Evolutionary conservation across 2,888 invertebrate genomes (phyloP).

Genomic region (Ectobius pallidus): DNA sequence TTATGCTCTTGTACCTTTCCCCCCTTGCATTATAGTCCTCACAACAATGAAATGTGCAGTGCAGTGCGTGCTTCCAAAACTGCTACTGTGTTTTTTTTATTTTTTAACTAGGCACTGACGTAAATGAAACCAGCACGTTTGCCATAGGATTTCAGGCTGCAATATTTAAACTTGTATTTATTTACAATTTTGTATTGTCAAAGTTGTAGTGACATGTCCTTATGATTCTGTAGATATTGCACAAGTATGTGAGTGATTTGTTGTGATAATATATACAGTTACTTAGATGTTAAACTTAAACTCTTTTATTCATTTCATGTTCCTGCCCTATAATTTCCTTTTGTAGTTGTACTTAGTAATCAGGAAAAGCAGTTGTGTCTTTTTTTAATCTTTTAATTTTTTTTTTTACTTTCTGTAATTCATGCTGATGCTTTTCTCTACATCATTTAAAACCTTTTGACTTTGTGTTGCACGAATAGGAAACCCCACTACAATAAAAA

Average conservation of each 20-base stretch:
- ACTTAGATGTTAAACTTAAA: constrained; percentile 40
- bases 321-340: too few species aligned
- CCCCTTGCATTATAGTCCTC: background rate
- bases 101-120: background rate
- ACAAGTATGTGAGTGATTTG: constrained; percentile 44
- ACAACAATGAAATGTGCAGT: too few species aligned
- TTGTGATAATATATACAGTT: constrained; percentile 45
- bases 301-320: too few species aligned
- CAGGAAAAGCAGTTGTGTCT: too few species aligned
- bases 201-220: constrained; percentile 39
- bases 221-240: constrained; percentile 39
- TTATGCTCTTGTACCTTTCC: constrained; percentile 12
- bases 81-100: background rate
- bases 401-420: too few species aligned
- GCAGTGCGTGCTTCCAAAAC: too few species aligned
- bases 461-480: too few species aligned
- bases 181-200: constrained; percentile 44
- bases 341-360: too few species aligned
- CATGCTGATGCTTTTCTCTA: too few species aligned
- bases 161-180: constrained; percentile 44
- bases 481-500: too few species aligned
- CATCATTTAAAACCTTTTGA: too few species aligned
- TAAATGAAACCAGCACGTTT: constrained; percentile 35
- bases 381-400: too few species aligned
- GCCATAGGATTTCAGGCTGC: constrained; percentile 42